phyloP scores from a whole-genome alignment of 2,888 invertebrate species.

The Alentia gelatinosa region DNA sequence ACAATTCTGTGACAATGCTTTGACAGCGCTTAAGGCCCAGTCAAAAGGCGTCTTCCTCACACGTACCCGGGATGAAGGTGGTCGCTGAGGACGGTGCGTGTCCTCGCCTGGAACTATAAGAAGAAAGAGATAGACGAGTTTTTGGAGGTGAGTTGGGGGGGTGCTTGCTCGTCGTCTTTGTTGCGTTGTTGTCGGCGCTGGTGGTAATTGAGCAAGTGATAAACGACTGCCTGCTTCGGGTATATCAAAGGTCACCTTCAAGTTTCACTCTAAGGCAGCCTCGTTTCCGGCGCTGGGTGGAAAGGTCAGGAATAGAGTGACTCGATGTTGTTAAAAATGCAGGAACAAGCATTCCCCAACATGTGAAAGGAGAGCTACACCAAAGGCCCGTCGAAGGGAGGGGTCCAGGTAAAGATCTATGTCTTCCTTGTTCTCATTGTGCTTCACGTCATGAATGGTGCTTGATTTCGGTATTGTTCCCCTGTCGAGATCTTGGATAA shows the following conservation, averaged over 20 bases:
- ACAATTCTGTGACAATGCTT: too few relatives aligned
- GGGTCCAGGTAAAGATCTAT: not conserved
- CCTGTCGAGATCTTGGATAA: too few relatives aligned
- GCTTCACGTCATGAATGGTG: too few relatives aligned
- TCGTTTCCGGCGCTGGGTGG: not conserved
- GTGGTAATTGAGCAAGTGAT: constrained; percentile 2
- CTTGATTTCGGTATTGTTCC: too few relatives aligned
- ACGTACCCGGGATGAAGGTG: too few relatives aligned
- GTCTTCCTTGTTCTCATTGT: too few relatives aligned
- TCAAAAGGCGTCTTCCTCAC: too few relatives aligned
- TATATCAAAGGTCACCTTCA: constrained; percentile 10
- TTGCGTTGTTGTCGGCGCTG: not conserved
- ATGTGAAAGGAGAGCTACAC: not conserved
- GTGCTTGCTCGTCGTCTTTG: not conserved
- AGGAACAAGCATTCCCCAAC: not conserved
- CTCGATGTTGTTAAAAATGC: constrained; percentile 17
- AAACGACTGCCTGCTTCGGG: not conserved
- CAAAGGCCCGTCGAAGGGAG: not conserved
- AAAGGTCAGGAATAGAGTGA: constrained; percentile 10
- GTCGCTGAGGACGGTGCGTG: too few relatives aligned
- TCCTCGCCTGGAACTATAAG: too few relatives aligned
- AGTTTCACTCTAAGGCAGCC: not conserved
- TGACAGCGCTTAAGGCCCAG: too few relatives aligned
- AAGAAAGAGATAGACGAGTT: too few relatives aligned
- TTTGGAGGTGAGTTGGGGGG: too few relatives aligned